Conservation (phyloP, 2,797 vertebrate genomes). For the Rhyacichthys aspro region DNA sequence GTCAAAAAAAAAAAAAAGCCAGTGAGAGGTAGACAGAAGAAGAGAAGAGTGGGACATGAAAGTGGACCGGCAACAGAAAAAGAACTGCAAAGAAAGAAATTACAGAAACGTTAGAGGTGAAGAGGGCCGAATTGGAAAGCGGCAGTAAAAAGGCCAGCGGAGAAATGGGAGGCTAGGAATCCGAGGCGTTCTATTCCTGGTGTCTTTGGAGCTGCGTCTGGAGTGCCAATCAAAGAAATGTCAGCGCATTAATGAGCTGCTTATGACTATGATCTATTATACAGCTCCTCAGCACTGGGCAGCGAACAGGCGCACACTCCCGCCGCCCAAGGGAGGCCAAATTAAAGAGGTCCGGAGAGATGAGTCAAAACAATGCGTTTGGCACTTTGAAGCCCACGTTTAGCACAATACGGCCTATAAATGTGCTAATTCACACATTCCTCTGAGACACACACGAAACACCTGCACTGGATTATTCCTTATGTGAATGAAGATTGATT, state of each 20-base stretch:
- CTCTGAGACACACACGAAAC: constrained; percentile 28
- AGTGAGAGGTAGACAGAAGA: constrained; percentile 3
- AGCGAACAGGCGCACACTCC: constrained; percentile 35
- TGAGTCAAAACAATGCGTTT: constrained; percentile 43
- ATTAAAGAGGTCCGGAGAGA: constrained; percentile 49
- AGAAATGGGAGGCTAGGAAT: constrained; percentile 15
- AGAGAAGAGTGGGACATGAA: constrained; percentile 8
- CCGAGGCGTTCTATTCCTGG: constrained; percentile 36
- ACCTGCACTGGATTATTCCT: constrained; percentile 1
- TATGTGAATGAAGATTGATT: neutral
- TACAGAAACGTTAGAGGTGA: neutral
- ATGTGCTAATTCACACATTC: constrained; percentile 32
- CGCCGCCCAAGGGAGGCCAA: constrained; percentile 38
- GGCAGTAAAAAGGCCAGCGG: constrained; percentile 11
- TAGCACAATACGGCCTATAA: constrained; percentile 24
- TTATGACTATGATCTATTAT: constrained; percentile 56
- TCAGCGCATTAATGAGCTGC: constrained; percentile 79
- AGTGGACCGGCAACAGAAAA: constrained; percentile 14
- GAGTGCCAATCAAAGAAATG: constrained; percentile 81
- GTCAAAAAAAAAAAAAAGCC: constrained; percentile 2
- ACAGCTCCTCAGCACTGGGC: constrained; percentile 48
- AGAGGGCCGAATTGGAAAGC: constrained; percentile 18
- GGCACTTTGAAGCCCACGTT: constrained; percentile 30
- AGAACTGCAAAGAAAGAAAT: neutral
- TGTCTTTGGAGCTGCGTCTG: constrained; percentile 57